phyloP scores from a whole-genome alignment of 2,113 vertebrate genomes.

The Delphinapterus leucas region DNA sequence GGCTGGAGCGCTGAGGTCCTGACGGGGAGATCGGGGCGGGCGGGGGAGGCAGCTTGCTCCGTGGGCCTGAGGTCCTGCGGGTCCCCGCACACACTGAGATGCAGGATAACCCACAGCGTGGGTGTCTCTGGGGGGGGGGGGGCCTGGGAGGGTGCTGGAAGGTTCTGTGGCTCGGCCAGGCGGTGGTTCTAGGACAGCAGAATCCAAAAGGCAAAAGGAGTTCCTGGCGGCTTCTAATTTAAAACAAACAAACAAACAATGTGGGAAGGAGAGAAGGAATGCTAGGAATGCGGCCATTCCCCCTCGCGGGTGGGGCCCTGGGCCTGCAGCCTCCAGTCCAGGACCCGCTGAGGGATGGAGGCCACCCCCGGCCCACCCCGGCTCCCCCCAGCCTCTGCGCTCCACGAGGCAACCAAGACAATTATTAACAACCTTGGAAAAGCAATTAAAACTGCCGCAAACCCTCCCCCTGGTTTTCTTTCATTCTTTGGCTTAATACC shows the following conservation, averaged over 20 bases:
- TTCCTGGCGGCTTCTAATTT: neutral
- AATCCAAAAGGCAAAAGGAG: neutral
- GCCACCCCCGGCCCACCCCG: neutral
- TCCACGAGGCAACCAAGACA: neutral
- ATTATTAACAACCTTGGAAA: neutral
- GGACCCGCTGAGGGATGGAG: neutral
- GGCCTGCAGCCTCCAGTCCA: neutral
- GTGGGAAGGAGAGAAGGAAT: neutral
- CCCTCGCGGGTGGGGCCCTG: neutral
- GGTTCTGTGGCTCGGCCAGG: too few relatives aligned
- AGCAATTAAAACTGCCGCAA: neutral
- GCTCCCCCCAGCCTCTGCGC: neutral
- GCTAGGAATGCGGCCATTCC: neutral
- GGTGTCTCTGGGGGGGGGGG: neutral
- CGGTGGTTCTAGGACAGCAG: rapidly evolving
- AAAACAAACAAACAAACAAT: constrained; percentile 61
- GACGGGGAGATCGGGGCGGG: neutral
- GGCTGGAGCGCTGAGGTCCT: neutral
- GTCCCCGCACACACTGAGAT: neutral
- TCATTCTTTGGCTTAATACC: neutral
- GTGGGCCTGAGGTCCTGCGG: too few relatives aligned
- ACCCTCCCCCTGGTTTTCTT: neutral
- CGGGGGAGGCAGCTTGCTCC: neutral
- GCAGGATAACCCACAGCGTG: neutral
- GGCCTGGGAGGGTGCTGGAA: neutral